These are phyloP conservation scores for Cromileptes altivelis DNA, from an alignment of 2,113 vertebrate species.

Conservation along the genomic window DNA sequence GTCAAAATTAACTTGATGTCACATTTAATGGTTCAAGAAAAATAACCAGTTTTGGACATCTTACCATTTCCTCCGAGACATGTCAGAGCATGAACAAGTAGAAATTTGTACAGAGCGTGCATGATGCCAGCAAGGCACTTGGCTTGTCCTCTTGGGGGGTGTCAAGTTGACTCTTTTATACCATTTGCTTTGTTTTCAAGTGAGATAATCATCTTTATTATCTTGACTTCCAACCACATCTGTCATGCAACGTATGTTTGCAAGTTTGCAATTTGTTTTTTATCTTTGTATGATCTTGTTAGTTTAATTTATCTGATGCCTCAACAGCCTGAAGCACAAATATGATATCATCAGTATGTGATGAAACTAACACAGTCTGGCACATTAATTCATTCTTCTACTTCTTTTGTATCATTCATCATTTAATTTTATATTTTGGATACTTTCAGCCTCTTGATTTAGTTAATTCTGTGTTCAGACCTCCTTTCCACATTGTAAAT, in stretches of 20 bases:
- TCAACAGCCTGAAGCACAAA: neutral
- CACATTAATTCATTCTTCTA: neutral
- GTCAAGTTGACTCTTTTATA: constrained; percentile 9
- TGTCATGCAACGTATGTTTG: neutral
- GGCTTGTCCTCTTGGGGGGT: neutral
- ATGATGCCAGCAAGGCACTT: constrained; percentile 11
- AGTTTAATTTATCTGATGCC: neutral
- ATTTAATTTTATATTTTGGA: neutral
- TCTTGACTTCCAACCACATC: neutral
- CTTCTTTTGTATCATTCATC: neutral
- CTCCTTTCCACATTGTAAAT: neutral
- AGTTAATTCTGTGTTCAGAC: neutral
- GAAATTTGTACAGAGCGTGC: neutral
- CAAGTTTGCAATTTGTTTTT: neutral
- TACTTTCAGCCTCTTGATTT: neutral
- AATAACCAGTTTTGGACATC: neutral
- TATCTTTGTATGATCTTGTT: neutral
- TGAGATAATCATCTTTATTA: neutral
- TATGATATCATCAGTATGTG: neutral
- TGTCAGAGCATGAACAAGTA: constrained; percentile 8
- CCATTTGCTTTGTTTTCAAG: rapidly evolving
- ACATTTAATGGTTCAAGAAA: neutral
- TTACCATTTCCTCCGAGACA: constrained; percentile 32
- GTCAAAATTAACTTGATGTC: neutral
- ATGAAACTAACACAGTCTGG: neutral